These are phyloP conservation scores for Polyodon spathula DNA, from an alignment of 2,113 vertebrate genomes.

Conservation along the genomic window DNA sequence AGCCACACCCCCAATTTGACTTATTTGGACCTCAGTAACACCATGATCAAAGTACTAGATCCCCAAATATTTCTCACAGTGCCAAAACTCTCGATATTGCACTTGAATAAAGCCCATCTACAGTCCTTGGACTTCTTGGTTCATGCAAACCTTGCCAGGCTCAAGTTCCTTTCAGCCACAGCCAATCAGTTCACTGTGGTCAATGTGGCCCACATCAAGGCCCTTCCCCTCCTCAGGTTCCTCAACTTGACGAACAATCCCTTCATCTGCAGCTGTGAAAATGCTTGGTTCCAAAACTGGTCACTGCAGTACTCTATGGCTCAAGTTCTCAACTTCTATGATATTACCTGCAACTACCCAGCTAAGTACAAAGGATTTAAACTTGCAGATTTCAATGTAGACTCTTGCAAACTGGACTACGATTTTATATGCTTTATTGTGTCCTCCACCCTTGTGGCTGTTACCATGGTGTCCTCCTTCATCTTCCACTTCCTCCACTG, in stretches of 20 bases:
- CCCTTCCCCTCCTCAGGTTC: conserved; percentile 37
- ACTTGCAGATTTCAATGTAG: conserved; percentile 13
- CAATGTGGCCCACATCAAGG: conserved; percentile 11
- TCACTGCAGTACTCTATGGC: conserved; percentile 25
- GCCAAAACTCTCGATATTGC: conserved; percentile 35
- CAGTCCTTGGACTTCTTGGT: conserved; percentile 45
- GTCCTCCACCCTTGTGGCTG: conserved; percentile 19
- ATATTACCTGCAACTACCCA: conserved; percentile 51
- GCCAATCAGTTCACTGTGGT: conserved; percentile 41
- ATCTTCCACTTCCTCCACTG: conserved; percentile 43
- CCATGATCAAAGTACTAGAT: conserved; percentile 30
- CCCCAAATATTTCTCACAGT: conserved; percentile 38
- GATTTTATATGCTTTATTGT: conserved; percentile 38
- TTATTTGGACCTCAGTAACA: conserved; percentile 46
- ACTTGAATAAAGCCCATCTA: conserved; percentile 33
- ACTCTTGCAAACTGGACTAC: conserved; percentile 5
- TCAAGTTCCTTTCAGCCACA: conserved; percentile 39
- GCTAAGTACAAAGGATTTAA: conserved; percentile 6
- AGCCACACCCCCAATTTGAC: conserved; percentile 36
- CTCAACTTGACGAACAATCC: conserved; percentile 46
- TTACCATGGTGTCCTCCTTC: conserved; percentile 36
- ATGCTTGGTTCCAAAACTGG: conserved; percentile 46
- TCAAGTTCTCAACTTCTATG: conserved; percentile 45
- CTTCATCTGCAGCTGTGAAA: conserved; percentile 53
- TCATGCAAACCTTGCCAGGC: conserved; percentile 30